Evolutionary conservation across 2,797 vertebrate species (phyloP), one percentile per base, ranked within the genome.

Genomic region (Hybognathus amarus): DNA sequence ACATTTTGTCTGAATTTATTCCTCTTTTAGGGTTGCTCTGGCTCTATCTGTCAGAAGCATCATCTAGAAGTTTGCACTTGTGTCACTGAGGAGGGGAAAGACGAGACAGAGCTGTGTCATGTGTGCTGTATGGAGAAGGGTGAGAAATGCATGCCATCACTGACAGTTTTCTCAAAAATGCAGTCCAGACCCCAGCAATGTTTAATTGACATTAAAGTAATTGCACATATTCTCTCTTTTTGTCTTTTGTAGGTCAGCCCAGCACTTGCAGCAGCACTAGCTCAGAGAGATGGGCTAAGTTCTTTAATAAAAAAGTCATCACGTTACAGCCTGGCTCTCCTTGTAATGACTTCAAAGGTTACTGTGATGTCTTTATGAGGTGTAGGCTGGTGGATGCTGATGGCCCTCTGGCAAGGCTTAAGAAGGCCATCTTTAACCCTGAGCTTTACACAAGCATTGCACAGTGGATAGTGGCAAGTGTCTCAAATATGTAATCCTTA

Each of bases 391-490:
- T 99, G 87, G 98, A 99, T 81, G 98, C 97, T 0, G 98, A 99
- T n/a, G 98, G 98, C 7, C 98, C 98, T 22, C 93, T 99, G 74
- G 97, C 97, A 38, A 94, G 97, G 81, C 92, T 99, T 67, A 99
- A 98, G 94, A 99, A 99, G 92, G 97, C 97, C 36, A 98, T 99
- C 92, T 99, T 99, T 91, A 97, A 98, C 89, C 94, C 96, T 0
- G 95, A 98, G 75, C 93, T 98, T 2, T 99, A 99, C 89, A 96
- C 98, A 91, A 98, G 96, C 87, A 98, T 99, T 79, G 97, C 97
- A 1, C 96, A 99, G 86, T 99, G 98, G 98, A 98, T 99, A 88
- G 96, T 97, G 94, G 98, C 97, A 93, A 95, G 97, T 96, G 5
- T 81, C 24, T 38, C 79, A 70, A 79, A 86, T 77, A 42, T 73